Evolutionary conservation across 2,888 invertebrate genomes (phyloP).

Genomic region (Volucella inanis): DNA sequence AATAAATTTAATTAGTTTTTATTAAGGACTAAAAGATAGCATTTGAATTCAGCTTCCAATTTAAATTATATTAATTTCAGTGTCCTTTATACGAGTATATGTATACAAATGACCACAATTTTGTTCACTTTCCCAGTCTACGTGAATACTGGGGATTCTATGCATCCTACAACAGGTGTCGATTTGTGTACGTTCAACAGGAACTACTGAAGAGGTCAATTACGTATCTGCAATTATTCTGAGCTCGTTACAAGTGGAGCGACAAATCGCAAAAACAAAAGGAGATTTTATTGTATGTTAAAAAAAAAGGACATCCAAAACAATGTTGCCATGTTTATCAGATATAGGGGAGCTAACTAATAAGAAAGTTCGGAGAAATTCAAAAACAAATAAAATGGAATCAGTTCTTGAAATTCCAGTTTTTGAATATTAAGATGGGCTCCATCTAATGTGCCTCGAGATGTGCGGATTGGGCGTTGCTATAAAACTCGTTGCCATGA

Average conservation of each 20-base stretch:
- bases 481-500: too few species aligned
- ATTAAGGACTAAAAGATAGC: conserved; percentile 38
- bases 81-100: background rate
- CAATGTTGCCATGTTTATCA: too few species aligned
- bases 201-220: background rate
- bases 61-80: conserved; percentile 31
- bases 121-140: background rate
- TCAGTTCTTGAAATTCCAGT: too few species aligned
- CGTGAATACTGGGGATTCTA: background rate
- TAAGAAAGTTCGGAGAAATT: too few species aligned
- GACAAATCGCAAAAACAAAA: conserved; percentile 15
- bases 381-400: too few species aligned
- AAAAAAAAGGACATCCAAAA: background rate
- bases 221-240: conserved; percentile 12
- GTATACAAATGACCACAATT: background rate
- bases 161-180: conserved; percentile 32
- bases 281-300: background rate
- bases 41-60: conserved; percentile 13
- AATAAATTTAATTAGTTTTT: conserved; percentile 41
- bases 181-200: conserved; percentile 1
- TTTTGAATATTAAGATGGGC: too few species aligned
- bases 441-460: too few species aligned
- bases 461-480: too few species aligned
- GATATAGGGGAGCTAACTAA: too few species aligned
- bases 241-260: background rate